phyloP scores from a whole-genome alignment of 2,113 vertebrate species.

The Triplophysa tibetana region DNA sequence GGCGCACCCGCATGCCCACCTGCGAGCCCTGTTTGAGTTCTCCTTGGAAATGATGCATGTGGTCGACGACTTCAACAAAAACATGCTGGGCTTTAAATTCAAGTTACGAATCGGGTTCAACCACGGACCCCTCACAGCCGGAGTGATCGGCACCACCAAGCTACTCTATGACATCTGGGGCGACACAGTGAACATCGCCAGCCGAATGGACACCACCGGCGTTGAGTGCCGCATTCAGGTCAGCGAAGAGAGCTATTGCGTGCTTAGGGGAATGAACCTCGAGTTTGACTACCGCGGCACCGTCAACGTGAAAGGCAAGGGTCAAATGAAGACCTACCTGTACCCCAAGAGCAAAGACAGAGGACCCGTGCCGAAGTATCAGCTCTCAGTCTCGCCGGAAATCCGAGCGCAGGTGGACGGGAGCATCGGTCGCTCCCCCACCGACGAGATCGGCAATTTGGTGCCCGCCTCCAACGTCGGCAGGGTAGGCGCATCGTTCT shows the following conservation, averaged over 20 bases:
- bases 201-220: slow-evolving; percentile 96
- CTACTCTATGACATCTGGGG: slow-evolving; percentile 97
- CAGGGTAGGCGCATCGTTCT: slow-evolving; percentile 57
- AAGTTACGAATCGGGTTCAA: slow-evolving; percentile 95
- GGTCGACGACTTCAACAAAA: slow-evolving; percentile 97
- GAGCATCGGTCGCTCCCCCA: slow-evolving; percentile 96
- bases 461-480: slow-evolving; percentile 71
- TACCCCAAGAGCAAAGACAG: slow-evolving; percentile 89
- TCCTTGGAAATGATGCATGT: slow-evolving; percentile 97
- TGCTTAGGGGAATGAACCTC: slow-evolving; percentile 89
- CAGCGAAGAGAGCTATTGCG: slow-evolving; percentile 92
- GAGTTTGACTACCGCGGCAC: slow-evolving; percentile 96
- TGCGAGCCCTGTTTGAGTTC: slow-evolving; percentile 91
- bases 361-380: slow-evolving; percentile 88
- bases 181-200: slow-evolving; percentile 97
- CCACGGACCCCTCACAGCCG: slow-evolving; percentile 91
- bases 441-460: slow-evolving; percentile 90
- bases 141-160: slow-evolving; percentile 97
- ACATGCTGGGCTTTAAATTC: slow-evolving; percentile 97
- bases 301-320: slow-evolving; percentile 96
- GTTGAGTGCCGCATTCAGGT: slow-evolving; percentile 96
- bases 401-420: slow-evolving; percentile 97
- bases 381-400: slow-evolving; percentile 93
- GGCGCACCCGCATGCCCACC: slow-evolving; percentile 81
- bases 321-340: slow-evolving; percentile 98